A percentile compares a stretch with the other conserved stretches of the same genome.
Conservation (phyloP, 2,797 vertebrate species). For the Xenentodon cancila region DNA sequence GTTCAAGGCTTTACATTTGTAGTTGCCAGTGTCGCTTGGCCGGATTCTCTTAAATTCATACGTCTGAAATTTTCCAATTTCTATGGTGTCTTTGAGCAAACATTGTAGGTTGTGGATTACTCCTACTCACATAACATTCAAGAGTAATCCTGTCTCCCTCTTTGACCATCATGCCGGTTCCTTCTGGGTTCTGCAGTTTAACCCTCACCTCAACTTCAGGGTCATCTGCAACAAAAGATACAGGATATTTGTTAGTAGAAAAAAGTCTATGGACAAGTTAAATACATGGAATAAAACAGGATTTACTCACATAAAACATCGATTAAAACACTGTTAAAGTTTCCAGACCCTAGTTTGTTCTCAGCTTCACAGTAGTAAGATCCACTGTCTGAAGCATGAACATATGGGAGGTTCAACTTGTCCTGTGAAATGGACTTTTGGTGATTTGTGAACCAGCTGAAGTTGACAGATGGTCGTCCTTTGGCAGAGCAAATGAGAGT, state of each 20-base stretch:
- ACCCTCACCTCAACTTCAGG: conserved; percentile 44
- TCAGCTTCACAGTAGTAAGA: conserved; percentile 51
- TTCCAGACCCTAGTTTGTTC: neutral
- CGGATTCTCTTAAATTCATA: fast-evolving
- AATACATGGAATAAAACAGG: too few relatives aligned
- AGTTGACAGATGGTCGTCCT: conserved; percentile 28
- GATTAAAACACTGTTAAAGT: neutral
- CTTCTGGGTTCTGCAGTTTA: fast-evolving
- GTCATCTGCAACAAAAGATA: conserved; percentile 51
- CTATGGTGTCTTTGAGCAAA: fast-evolving
- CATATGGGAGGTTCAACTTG: fast-evolving
- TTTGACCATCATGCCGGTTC: neutral
- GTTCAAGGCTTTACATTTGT: conserved; percentile 51
- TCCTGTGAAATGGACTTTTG: fast-evolving
- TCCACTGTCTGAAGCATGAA: conserved; percentile 30
- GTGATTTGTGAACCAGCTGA: conserved; percentile 47
- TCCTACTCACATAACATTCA: conserved; percentile 30
- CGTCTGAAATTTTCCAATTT: fast-evolving
- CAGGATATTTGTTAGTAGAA: neutral
- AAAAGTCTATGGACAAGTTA: neutral
- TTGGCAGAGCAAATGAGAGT: conserved; percentile 60
- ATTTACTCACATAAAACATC: conserved; percentile 65
- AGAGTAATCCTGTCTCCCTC: conserved; percentile 34
- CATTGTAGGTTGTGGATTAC: neutral
- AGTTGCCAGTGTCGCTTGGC: conserved; percentile 5